A percentile compares a stretch with the other conserved stretches of the same genome.
These are phyloP conservation scores for Nyctibius bracteatus DNA, from an alignment of 2,113 vertebrate species.

Conservation along the genomic window DNA sequence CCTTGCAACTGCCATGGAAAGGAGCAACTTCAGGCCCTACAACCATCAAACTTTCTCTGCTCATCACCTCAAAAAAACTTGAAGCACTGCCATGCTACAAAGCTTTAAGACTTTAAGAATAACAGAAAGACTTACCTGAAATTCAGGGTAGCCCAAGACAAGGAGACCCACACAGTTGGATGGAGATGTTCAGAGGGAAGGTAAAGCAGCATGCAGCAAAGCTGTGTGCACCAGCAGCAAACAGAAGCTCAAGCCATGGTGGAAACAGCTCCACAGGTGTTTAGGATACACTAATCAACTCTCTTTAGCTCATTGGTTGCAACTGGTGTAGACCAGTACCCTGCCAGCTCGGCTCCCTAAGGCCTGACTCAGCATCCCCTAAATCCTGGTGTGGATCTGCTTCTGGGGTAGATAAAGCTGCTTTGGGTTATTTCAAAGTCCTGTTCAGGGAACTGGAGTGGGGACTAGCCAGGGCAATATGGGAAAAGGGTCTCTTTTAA, in stretches of 20 bases:
- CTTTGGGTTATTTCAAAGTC: background rate
- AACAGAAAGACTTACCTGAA: background rate
- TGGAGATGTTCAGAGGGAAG: background rate
- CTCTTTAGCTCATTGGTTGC: background rate
- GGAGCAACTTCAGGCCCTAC: background rate
- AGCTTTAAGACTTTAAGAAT: background rate
- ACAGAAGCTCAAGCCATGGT: accelerated
- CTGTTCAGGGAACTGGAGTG: background rate
- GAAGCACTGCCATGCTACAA: accelerated
- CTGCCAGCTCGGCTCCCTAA: background rate
- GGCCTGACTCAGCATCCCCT: background rate
- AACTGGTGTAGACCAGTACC: background rate
- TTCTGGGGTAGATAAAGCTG: background rate
- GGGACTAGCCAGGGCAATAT: background rate
- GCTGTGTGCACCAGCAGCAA: accelerated
- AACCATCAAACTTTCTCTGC: background rate
- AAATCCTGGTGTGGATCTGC: background rate
- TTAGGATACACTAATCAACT: background rate
- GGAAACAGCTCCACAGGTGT: background rate
- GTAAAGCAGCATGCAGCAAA: accelerated
- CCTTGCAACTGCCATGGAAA: background rate
- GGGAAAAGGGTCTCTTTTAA: background rate
- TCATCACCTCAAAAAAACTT: background rate
- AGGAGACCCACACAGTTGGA: accelerated
- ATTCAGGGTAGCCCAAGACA: background rate